phyloP scores from a whole-genome alignment of 2,113 vertebrate species.

The rabbit (Oryctolagus cuniculus) region DNA sequence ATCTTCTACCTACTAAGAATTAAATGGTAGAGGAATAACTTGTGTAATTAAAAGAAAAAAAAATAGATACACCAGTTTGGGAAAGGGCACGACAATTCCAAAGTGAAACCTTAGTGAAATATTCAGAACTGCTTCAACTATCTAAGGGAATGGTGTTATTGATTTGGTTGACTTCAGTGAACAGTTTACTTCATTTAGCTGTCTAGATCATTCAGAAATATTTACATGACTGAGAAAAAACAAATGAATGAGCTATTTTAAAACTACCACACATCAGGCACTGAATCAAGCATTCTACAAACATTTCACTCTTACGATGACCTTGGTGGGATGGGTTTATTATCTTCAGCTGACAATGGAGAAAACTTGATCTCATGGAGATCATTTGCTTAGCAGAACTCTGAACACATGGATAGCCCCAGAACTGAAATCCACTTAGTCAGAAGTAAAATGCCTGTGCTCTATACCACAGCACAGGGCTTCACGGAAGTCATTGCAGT shows the following conservation, averaged over 20 bases:
- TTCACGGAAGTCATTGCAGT: not conserved
- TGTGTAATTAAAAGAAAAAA: conserved; percentile 15
- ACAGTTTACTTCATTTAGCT: not conserved
- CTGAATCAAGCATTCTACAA: not conserved
- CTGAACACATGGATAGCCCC: not conserved
- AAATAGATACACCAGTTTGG: not conserved
- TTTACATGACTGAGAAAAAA: not conserved
- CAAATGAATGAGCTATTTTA: not conserved
- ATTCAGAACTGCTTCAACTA: conserved; percentile 20
- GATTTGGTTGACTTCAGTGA: not conserved
- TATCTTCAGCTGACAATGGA: conserved; percentile 24
- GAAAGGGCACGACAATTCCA: not conserved
- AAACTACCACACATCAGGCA: not conserved
- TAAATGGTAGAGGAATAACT: not conserved
- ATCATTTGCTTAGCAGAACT: conserved; percentile 19
- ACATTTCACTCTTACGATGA: not conserved
- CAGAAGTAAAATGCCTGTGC: not conserved
- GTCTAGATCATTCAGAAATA: not conserved
- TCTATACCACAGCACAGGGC: not conserved
- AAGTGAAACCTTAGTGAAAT: not conserved
- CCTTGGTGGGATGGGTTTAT: not conserved
- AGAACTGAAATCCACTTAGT: not conserved
- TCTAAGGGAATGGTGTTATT: not conserved
- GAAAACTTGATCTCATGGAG: not conserved
- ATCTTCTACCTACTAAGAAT: conserved; percentile 6